Conservation (phyloP, 1,140 invertebrate genomes). For the Pseudomyrmex concolor region DNA sequence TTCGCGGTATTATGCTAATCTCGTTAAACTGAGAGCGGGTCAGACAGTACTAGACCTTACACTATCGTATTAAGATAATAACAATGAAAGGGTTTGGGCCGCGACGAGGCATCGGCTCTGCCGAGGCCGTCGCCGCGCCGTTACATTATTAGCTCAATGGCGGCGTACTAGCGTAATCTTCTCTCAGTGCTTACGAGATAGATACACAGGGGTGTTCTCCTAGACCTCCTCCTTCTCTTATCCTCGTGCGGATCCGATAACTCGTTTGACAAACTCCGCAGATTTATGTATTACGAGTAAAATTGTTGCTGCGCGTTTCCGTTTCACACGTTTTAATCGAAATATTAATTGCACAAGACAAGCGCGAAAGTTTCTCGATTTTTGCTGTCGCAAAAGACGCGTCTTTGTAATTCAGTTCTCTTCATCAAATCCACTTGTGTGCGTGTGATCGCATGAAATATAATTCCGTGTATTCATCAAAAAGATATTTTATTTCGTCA, state of each 20-base stretch:
- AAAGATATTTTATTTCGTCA: not conserved
- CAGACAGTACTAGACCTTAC: slow-evolving; percentile 76
- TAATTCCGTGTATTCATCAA: not conserved
- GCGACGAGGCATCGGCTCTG: slow-evolving; percentile 63
- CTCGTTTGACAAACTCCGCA: slow-evolving; percentile 50
- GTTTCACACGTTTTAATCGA: slow-evolving; percentile 42
- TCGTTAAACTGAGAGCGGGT: slow-evolving; percentile 78
- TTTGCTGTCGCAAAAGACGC: not conserved
- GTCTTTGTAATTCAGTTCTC: not conserved
- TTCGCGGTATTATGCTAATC: slow-evolving; percentile 80
- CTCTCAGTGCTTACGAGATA: slow-evolving; percentile 62
- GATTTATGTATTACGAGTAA: slow-evolving; percentile 20
- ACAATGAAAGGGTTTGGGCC: slow-evolving; percentile 73
- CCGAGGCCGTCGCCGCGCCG: slow-evolving; percentile 40
- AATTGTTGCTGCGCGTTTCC: slow-evolving; percentile 29
- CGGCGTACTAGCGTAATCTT: slow-evolving; percentile 65
- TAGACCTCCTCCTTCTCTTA: not conserved
- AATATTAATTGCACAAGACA: slow-evolving; percentile 48
- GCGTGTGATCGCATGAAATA: not conserved
- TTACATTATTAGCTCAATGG: slow-evolving; percentile 68
- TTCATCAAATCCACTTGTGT: not conserved
- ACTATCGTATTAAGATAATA: slow-evolving; percentile 79
- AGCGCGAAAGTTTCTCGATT: no score
- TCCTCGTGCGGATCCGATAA: slow-evolving; percentile 50
- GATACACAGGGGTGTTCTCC: slow-evolving; percentile 55